phyloP scores from a whole-genome alignment of 2,888 invertebrate genomes.

The Hipparchia semele region DNA sequence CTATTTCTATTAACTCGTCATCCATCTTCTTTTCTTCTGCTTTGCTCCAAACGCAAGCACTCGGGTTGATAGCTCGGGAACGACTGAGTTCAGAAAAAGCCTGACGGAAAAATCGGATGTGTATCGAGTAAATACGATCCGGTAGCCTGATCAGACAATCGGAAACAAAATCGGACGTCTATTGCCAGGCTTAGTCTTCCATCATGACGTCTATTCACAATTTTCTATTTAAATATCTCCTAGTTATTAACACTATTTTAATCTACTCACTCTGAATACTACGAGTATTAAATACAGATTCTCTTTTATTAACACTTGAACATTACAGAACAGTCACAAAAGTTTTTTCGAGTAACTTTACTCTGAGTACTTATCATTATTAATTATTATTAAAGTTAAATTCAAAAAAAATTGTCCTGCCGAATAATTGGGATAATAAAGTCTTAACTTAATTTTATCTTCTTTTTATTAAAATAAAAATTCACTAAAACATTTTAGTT shows the following conservation, averaged over 20 bases:
- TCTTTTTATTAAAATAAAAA: background rate
- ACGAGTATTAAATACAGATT: background rate
- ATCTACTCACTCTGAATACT: background rate
- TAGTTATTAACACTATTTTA: background rate
- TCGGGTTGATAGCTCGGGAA: too few relatives aligned
- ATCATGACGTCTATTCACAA: background rate
- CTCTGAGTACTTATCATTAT: background rate
- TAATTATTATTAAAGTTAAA: background rate
- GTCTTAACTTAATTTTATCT: background rate
- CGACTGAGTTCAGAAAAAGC: too few relatives aligned
- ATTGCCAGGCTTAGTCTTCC: too few relatives aligned
- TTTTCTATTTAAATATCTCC: background rate
- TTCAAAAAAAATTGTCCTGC: background rate
- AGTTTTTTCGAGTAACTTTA: background rate
- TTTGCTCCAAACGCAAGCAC: too few relatives aligned
- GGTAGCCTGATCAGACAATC: too few relatives aligned
- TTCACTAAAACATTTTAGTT: background rate
- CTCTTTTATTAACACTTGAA: background rate
- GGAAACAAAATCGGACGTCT: too few relatives aligned
- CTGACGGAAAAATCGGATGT: too few relatives aligned
- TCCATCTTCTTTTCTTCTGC: too few relatives aligned
- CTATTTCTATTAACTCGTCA: too few relatives aligned
- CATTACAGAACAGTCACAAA: background rate
- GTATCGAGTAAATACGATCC: too few relatives aligned
- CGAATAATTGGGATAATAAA: background rate